These are phyloP conservation scores for Odontothrips loti DNA, from an alignment of 2,888 invertebrate species.

Conservation along the genomic window DNA sequence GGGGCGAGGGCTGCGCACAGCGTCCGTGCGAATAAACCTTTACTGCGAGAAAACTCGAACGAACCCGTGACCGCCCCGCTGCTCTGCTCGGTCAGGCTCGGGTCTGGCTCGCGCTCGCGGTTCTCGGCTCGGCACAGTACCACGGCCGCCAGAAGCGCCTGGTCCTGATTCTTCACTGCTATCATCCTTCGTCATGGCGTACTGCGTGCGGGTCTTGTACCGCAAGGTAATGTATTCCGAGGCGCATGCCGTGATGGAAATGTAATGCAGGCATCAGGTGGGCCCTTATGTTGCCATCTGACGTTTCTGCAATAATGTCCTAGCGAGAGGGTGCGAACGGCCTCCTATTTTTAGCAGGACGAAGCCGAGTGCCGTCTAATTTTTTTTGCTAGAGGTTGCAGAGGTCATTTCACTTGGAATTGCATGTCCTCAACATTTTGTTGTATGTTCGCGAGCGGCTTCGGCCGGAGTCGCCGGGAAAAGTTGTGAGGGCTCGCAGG, in stretches of 20 bases:
- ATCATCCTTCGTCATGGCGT: background rate
- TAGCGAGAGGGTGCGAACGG: background rate
- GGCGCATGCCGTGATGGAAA: background rate
- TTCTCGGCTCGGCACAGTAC: slow-evolving; percentile 2
- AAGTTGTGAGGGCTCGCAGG: too few species aligned
- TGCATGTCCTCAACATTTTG: background rate
- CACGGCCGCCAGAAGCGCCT: slow-evolving; percentile 21
- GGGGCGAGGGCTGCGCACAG: too few species aligned
- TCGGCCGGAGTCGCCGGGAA: background rate
- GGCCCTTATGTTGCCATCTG: background rate
- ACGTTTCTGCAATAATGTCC: background rate
- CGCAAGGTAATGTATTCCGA: slow-evolving; percentile 16
- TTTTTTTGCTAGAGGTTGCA: slow-evolving; percentile 22
- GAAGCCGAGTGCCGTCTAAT: background rate
- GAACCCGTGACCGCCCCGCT: too few species aligned
- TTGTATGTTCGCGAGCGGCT: background rate
- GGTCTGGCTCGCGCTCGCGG: too few species aligned
- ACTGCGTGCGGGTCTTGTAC: slow-evolving; percentile 16
- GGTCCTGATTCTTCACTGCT: background rate
- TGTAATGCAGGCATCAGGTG: background rate
- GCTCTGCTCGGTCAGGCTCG: too few species aligned
- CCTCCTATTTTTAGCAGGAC: slow-evolving; percentile 16
- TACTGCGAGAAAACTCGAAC: too few species aligned
- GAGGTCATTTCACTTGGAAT: background rate
- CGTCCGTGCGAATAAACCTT: too few species aligned